Percentiles rank a stretch among this genome's conserved stretches.
Conservation (phyloP, 2,797 vertebrate species). For the Hypotaenidia okinawae region DNA sequence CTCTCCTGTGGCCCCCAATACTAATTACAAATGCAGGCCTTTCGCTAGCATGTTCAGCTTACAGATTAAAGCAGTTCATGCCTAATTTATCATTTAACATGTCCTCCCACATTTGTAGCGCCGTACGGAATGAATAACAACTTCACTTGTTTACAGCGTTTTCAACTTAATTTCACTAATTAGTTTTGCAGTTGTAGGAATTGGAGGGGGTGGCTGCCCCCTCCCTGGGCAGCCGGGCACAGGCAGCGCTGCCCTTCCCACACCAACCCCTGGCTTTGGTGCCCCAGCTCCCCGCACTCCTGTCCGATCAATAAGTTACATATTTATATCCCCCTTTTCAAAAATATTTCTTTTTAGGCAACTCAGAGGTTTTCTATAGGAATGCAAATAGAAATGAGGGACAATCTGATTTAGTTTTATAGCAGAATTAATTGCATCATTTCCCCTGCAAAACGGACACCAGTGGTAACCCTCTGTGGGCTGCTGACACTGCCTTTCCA, state of each 20-base stretch:
- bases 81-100: constrained; percentile 82
- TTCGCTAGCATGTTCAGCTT: constrained; percentile 80
- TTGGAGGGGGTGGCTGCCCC: not conserved
- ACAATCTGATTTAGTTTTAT: not conserved
- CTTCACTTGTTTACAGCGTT: constrained; percentile 75
- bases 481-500: not conserved
- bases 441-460: not conserved
- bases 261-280: not conserved
- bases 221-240: not conserved
- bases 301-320: rapidly evolving
- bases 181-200: constrained; percentile 71
- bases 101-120: constrained; percentile 78
- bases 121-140: constrained; percentile 78
- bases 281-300: rapidly evolving
- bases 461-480: not conserved
- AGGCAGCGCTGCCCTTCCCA: not conserved
- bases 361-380: not conserved
- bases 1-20: constrained; percentile 81
- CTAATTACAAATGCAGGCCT: constrained; percentile 83
- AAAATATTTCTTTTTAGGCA: not conserved
- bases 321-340: not conserved
- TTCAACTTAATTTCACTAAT: constrained; percentile 81
- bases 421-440: rapidly evolving
- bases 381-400: not conserved
- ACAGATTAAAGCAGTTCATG: constrained; percentile 80